Base-by-base conservation (phyloP, 2,888 invertebrate genomes). In the Frankliniella fusca region DNA sequence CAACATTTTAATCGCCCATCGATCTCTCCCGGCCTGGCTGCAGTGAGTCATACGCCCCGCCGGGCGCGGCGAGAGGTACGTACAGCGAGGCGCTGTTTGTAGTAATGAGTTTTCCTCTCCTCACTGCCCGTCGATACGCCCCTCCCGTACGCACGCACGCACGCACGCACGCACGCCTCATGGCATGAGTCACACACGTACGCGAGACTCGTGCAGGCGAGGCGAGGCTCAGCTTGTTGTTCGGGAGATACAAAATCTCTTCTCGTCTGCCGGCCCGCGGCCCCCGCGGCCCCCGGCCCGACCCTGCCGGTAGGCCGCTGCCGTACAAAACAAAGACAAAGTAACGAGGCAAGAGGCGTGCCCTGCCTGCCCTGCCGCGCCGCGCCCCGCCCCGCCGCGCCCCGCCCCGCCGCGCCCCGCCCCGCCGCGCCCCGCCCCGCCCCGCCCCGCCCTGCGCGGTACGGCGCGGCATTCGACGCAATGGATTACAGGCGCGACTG, bases 101-200 rank as follows among this genome's bases (percentile, higher is more conserved):
- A 27, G 70, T 76, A 76, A 76, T 76, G 70, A 76, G 70, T 76
- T 76, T 76, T 76, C 70, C 23, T 10, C 2, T 38, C 38, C 38
- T 38, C 38, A 38, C 38, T 38, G 38, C 38, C 27, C 27, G 70
- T 76, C 70, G 70, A 76, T 76, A 76, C 70, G 27, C 70, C 23
- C 61, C 61, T n/a, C 61, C 18, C 54, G 15, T 61, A 18, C 20
- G 18, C 27, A 76, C 27, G 70, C 23, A 27, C 11, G 70, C 70
- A 70, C 70, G 70, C 23, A 70, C 70, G 23, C 70, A 38, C 38
- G 38, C 38, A 38, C 38, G 38, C 38, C 38, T 38, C 38, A 54
- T 12, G 15, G 70, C 70, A 76, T 76, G 70, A 76, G 27, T 76
- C 70, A 76, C 70, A 23, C 70, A n/a, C 23, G n/a, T 61, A 61